Conservation (phyloP, 2,888 invertebrate genomes). For the Spilosoma lubricipeda region DNA sequence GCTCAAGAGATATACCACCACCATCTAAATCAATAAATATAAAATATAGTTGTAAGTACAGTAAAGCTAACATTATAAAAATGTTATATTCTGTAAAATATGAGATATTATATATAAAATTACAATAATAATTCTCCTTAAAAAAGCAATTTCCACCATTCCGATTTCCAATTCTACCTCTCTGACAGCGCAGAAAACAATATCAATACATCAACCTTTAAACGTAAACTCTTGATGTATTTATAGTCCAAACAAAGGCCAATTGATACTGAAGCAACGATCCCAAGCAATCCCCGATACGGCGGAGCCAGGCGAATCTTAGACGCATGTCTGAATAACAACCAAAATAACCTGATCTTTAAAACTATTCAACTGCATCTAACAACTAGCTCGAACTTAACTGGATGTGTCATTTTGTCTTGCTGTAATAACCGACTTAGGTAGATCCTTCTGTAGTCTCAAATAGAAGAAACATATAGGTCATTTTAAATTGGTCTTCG, state of each 20-base stretch:
- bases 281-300: constrained; percentile 72
- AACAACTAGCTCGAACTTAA: constrained; percentile 39
- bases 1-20: no score
- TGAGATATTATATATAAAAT: no score
- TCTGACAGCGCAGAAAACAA: constrained; percentile 45
- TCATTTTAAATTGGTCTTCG: constrained; percentile 56
- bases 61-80: no score
- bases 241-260: constrained; percentile 67
- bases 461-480: constrained; percentile 32
- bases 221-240: constrained; percentile 72
- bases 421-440: constrained; percentile 37
- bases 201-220: constrained; percentile 59
- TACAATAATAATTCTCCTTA: background rate
- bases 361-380: constrained; percentile 33
- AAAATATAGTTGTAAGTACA: no score
- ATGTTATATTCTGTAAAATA: no score
- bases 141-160: background rate
- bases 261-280: constrained; percentile 64
- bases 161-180: constrained; percentile 24
- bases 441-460: constrained; percentile 37
- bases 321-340: constrained; percentile 58
- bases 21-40: no score
- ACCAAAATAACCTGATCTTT: constrained; percentile 48
- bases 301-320: constrained; percentile 61
- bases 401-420: constrained; percentile 48